Conservation (phyloP, 2,797 vertebrate genomes). For the Sciurus carolinensis region DNA sequence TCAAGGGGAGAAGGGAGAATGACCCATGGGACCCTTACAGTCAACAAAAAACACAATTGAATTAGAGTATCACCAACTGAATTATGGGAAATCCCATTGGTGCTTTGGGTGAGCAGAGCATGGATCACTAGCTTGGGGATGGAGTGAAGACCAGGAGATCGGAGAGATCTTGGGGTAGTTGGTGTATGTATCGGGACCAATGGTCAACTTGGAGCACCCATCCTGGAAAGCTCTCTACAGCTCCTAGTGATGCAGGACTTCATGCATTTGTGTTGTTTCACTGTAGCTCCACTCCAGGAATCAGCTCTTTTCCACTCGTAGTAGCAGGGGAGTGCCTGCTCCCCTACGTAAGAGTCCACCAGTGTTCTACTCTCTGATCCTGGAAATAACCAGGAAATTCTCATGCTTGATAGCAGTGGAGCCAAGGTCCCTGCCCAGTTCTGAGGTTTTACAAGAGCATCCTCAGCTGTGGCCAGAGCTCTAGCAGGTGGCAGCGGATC, state of each 20-base stretch:
- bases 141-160: not conserved
- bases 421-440: not conserved
- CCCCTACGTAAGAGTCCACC: not conserved
- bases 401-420: not conserved
- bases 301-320: not conserved
- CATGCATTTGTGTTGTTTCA: not conserved
- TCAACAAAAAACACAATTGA: not conserved
- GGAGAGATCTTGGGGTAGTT: not conserved
- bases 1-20: not conserved
- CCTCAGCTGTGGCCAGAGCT: not conserved
- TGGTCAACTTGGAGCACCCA: not conserved
- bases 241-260: not conserved
- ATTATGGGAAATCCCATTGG: not conserved
- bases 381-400: not conserved
- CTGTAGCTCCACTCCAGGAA: not conserved
- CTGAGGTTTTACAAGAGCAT: not conserved
- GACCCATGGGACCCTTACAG: not conserved
- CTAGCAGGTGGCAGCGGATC: not conserved
- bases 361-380: not conserved
- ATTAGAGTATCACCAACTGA: not conserved
- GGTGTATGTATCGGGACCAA: not conserved
- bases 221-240: not conserved
- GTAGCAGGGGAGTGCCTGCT: not conserved
- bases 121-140: not conserved
- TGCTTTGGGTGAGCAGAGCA: not conserved